Evolutionary conservation across 2,113 vertebrate genomes (phyloP).

Genomic region (Heterocephalus glaber): DNA sequence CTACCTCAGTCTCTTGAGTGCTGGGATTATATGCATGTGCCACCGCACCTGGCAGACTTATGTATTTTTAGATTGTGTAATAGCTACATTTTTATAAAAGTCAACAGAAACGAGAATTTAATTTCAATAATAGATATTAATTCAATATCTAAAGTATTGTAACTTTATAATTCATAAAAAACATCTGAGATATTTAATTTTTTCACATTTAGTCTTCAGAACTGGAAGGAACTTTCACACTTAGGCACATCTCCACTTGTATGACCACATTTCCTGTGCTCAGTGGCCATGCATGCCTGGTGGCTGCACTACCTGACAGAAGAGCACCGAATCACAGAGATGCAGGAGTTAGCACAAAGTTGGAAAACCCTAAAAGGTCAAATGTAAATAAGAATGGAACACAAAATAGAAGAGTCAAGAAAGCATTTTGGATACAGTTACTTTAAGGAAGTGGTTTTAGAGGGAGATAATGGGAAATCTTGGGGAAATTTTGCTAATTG

Average conservation of each 20-base stretch:
- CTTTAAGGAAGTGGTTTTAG: constrained; percentile 34
- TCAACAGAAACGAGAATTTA: background rate
- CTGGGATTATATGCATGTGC: background rate
- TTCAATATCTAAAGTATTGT: background rate
- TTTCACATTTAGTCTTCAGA: background rate
- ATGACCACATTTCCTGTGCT: background rate
- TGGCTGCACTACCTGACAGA: background rate
- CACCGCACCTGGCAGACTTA: background rate
- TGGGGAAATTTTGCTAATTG: constrained; percentile 42
- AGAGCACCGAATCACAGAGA: background rate
- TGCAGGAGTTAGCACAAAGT: rapidly evolving
- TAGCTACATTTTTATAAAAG: background rate
- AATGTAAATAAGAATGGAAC: rapidly evolving
- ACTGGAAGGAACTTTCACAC: background rate
- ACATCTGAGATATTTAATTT: background rate
- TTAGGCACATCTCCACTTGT: background rate
- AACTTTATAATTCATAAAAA: background rate
- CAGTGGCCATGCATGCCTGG: background rate
- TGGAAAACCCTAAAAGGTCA: background rate
- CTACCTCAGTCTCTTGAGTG: background rate
- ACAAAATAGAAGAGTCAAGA: background rate
- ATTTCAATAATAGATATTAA: background rate
- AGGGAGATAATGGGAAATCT: constrained; percentile 40
- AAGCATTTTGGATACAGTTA: background rate
- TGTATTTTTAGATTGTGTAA: background rate